These are phyloP conservation scores for Heptranchias perlo DNA, from an alignment of 2,113 vertebrate genomes.

Conservation along the genomic window DNA sequence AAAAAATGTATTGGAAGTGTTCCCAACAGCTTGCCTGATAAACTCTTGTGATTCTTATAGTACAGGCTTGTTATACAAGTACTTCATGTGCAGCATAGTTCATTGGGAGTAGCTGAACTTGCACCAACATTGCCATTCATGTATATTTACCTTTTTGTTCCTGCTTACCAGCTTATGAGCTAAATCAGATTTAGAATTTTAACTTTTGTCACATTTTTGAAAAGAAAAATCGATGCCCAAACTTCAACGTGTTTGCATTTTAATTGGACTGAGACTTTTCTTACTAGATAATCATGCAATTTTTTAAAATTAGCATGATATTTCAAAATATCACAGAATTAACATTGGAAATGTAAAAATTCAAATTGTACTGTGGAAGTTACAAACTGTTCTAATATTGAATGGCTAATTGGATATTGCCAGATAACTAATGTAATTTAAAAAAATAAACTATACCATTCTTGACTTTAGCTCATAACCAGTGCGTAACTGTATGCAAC, in stretches of 20 bases:
- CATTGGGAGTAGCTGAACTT: not conserved
- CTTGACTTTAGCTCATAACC: constrained; percentile 32
- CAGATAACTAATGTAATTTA: constrained; percentile 24
- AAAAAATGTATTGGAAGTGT: constrained; percentile 6
- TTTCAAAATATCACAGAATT: constrained; percentile 27
- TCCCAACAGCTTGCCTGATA: not conserved
- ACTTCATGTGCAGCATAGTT: not conserved
- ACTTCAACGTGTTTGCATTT: constrained; percentile 3
- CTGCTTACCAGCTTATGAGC: not conserved
- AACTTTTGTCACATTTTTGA: not conserved
- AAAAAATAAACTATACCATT: not conserved
- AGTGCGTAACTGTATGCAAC: constrained; percentile 2
- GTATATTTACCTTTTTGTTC: constrained; percentile 1
- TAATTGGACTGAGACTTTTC: constrained; percentile 24
- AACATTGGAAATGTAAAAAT: constrained; percentile 17
- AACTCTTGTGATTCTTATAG: not conserved
- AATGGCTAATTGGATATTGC: constrained; percentile 32
- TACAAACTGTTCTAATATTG: constrained; percentile 17
- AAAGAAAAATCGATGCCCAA: constrained; percentile 13
- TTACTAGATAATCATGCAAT: constrained; percentile 24
- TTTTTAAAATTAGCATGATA: not conserved
- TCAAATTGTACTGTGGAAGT: not conserved
- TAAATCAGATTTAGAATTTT: constrained; percentile 22
- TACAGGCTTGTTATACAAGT: not conserved
- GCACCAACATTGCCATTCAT: not conserved